Evolutionary conservation across 2,797 vertebrate genomes (phyloP).

Genomic region (Oreortyx pictus): DNA sequence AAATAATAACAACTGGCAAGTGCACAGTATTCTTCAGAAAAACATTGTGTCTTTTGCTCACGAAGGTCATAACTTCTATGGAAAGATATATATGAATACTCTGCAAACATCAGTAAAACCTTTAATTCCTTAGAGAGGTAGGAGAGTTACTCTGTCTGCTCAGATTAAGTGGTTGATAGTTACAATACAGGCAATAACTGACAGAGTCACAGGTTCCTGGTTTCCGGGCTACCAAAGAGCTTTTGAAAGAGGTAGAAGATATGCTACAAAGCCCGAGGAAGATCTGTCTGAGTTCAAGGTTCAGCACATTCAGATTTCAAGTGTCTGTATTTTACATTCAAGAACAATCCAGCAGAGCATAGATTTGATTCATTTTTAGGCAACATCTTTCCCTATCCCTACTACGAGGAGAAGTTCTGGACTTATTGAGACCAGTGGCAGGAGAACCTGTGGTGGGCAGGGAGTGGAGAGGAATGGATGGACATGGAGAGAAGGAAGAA

Average conservation of each 20-base stretch:
- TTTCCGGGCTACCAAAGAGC: slow-evolving; percentile 9
- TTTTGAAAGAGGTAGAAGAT: not conserved
- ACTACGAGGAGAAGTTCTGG: not conserved
- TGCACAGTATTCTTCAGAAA: not conserved
- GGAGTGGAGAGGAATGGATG: not conserved
- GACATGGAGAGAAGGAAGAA: not conserved
- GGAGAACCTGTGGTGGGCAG: not conserved
- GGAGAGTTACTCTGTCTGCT: not conserved
- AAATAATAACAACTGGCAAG: not conserved
- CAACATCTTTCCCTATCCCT: not conserved
- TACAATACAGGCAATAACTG: not conserved
- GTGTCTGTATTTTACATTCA: fast-evolving
- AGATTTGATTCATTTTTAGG: not conserved
- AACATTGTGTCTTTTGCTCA: not conserved
- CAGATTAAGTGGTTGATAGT: not conserved
- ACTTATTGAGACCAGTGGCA: not conserved
- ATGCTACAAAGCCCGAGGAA: not conserved
- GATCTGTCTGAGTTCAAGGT: not conserved
- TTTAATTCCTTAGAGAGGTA: not conserved
- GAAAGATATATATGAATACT: not conserved
- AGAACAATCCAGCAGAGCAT: not conserved
- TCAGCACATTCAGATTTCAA: not conserved
- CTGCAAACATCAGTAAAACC: not conserved
- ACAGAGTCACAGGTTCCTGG: not conserved
- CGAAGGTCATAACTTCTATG: not conserved